A percentile compares a stretch with the other conserved stretches of the same genome.
phyloP scores from a whole-genome alignment of 2,113 vertebrate species.

The Nicator chloris region DNA sequence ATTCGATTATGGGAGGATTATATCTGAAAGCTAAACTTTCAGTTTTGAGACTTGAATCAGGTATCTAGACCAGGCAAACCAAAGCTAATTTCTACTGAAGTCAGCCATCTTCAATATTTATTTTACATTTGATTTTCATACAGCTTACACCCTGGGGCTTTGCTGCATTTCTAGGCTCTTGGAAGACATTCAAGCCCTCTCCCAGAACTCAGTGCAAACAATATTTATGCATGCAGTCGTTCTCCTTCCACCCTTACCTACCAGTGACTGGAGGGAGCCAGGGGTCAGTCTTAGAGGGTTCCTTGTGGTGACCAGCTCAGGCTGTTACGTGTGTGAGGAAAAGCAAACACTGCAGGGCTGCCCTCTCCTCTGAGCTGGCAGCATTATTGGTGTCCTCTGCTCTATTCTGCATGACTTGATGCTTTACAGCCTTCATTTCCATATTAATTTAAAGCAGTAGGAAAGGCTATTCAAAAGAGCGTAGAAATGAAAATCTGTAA shows the following conservation, averaged over 20 bases:
- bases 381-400: background rate
- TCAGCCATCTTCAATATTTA: background rate
- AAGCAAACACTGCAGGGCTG: background rate
- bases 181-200: background rate
- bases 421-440: background rate
- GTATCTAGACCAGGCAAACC: background rate
- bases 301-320: background rate
- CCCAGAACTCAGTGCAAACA: background rate
- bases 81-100: background rate
- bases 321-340: rapidly evolving
- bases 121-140: background rate
- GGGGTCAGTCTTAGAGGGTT: background rate
- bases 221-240: background rate
- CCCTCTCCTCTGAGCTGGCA: background rate
- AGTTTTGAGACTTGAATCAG: background rate
- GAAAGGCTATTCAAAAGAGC: background rate
- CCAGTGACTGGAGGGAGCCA: no score
- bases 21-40: background rate
- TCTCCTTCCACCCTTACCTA: background rate
- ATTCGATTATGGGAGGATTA: background rate
- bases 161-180: background rate
- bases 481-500: background rate
- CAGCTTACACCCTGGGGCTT: background rate
- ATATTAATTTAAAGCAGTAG: background rate
- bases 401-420: background rate